Conservation (phyloP, 2,797 vertebrate species). For the Echiichthys vipera region DNA sequence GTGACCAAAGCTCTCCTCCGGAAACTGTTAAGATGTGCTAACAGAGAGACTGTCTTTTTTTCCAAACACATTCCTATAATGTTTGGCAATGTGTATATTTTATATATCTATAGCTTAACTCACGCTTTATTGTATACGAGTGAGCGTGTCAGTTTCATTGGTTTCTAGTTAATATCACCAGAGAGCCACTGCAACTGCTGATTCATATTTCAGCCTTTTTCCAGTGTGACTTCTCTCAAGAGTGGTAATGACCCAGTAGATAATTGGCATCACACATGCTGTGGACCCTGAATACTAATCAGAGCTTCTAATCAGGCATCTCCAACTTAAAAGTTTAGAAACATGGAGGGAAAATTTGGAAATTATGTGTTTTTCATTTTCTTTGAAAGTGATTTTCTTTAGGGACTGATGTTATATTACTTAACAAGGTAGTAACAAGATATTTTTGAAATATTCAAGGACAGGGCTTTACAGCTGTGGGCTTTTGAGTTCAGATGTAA, state of each 20-base stretch:
- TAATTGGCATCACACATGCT: conserved; percentile 76
- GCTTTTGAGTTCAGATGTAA: conserved; percentile 42
- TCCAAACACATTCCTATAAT: not conserved
- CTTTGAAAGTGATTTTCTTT: conserved; percentile 42
- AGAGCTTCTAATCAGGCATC: conserved; percentile 63
- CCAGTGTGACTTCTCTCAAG: conserved; percentile 59
- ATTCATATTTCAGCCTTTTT: conserved; percentile 64
- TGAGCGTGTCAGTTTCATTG: conserved; percentile 37
- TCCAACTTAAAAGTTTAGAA: conserved; percentile 54
- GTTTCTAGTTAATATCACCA: conserved; percentile 43
- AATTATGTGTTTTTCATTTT: conserved; percentile 45
- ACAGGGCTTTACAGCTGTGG: conserved; percentile 23
- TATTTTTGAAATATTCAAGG: conserved; percentile 47
- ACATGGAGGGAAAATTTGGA: conserved; percentile 40
- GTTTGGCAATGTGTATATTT: not conserved
- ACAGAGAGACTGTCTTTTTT: not conserved
- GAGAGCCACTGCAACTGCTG: conserved; percentile 41
- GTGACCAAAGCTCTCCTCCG: not conserved
- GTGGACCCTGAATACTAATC: conserved; percentile 75
- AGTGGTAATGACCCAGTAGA: conserved; percentile 72
- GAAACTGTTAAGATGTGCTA: not conserved
- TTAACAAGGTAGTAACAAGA: conserved; percentile 48
- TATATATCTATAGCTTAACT: conserved; percentile 21
- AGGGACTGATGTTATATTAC: conserved; percentile 36
- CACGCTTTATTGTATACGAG: not conserved